Evolutionary conservation across 2,113 vertebrate genomes (phyloP), one percentile per base, ranked within the genome.

Genomic region (Tonatia bakeri): DNA sequence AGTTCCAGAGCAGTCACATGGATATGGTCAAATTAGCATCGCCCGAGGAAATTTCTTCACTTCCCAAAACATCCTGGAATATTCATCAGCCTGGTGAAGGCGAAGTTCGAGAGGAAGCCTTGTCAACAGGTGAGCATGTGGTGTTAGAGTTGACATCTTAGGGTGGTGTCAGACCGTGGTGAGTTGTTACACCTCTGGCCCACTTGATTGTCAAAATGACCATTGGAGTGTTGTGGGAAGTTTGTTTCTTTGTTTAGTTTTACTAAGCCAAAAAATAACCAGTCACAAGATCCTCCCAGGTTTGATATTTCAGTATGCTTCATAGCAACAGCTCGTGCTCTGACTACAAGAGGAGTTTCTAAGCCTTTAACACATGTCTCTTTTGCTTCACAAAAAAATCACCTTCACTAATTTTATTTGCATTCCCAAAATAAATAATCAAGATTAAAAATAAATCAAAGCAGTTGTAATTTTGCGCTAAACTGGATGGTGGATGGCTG

Each of bases 21-120:
- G 99, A 99, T 97, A 99, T 99, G 99, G 91, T 99, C 90, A 98
- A 98, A 73, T 96, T 99, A 7, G 87, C 61, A 12, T 99, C 99
- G 31, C 80, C 98, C 38, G 98, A 99, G 89, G 99, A 99, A 94
- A 98, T 99, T 64, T 97, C 98, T 36, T 98, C 87, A 0, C 98
- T 99, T 94, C 98, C 99, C 31, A 96, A 99, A 94, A 99, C 99
- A 0, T 98, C 99, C 86, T 99, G 99, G 99, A 99, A 99, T 95
- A 99, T 99, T 97, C 98, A 75, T 26, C 99, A 99, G 97, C 99
- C 99, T 0, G 96, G 97, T 4, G 98, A 99, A 7, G 97, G 98
- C 0, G 99, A 99, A 28, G 94, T 91, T 85, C 98, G 99, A 82
- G 99, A 99, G 92, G 99, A 99, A 13, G 99, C 99, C 5, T 98